Base-by-base conservation (phyloP, 2,797 vertebrate species). In the Synanceia verrucosa region DNA sequence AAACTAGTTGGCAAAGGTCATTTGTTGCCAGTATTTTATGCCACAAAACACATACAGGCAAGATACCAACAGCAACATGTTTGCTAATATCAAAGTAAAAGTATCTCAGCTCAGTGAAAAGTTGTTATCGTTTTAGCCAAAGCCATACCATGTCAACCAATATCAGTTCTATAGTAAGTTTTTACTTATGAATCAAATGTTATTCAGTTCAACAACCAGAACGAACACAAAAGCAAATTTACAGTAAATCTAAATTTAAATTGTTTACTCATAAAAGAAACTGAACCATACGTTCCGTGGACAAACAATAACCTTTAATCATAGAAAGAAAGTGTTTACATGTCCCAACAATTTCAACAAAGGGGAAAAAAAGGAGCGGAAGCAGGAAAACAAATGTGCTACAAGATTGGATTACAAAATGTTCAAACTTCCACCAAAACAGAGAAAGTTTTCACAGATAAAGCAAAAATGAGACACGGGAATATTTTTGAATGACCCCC, bases 301-400 rank as follows among this genome's bases (percentile, higher is more conserved):
- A 93, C 90, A 94, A 93, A 91, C 73, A 85, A 91, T 84, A 92
- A 85, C 75, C 78, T 94, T 93, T 92, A 91, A 88, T 91, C 63
- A 66, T 83, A 92, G 76, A 92, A 94, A 90, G 62, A 86, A 72
- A 36, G 28, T 79, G 84, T 92, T 86, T 82, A 89, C 88, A 88
- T 88, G 89, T 89, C 86, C 81, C 18, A 63, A 81, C 70, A 88
- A 73, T 47, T 80, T 82, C 16, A 81, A 44, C 39, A 52, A 48
- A 37, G 60, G 74, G 78, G 50, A 70, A 31, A 61, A 65, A 73
- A 77, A 71, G 33, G 59, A 74, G 71, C 51, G 73, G 72, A 86
- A 81, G 78, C 73, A 78, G 64, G 72, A 81, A 79, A 83, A 78
- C 36, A 76, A 70, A 61, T 33, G 51, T 88, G 82, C 76, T 70